Percentiles rank a stretch among this genome's conserved stretches.
Evolutionary conservation across 2,888 invertebrate genomes (phyloP).

Genomic region (Beris chalybata): DNA sequence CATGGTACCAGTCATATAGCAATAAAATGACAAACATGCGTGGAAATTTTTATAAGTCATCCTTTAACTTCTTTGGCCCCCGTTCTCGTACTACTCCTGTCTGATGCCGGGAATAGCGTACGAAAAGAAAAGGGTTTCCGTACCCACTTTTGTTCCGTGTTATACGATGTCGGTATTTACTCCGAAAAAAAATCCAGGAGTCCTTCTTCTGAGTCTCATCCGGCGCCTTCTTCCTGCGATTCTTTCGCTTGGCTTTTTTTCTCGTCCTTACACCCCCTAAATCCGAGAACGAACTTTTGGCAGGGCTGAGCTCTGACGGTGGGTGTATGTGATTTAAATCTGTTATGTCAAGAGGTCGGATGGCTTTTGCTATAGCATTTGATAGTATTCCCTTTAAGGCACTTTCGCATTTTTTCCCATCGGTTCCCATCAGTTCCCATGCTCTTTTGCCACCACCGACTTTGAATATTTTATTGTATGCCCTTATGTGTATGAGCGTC

Average conservation of each 20-base stretch:
- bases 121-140: slow-evolving; percentile 7
- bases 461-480: slow-evolving; percentile 37
- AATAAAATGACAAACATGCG: slow-evolving; percentile 56
- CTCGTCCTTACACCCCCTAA: no score
- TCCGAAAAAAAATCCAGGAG: slow-evolving; percentile 8
- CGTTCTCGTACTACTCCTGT: background rate
- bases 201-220: slow-evolving; percentile 1
- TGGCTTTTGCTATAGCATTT: slow-evolving; percentile 25
- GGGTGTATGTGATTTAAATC: slow-evolving; percentile 28
- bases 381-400: slow-evolving; percentile 19
- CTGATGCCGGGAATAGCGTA: background rate
- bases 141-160: slow-evolving; percentile 10
- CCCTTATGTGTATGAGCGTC: slow-evolving; percentile 18
- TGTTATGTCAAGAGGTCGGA: slow-evolving; percentile 37
- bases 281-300: no score
- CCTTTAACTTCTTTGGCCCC: background rate
- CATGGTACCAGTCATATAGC: slow-evolving; percentile 49
- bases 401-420: background rate
- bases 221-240: slow-evolving; percentile 15
- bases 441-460: slow-evolving; percentile 10
- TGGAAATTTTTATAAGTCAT: slow-evolving; percentile 53
- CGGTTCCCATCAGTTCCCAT: background rate
- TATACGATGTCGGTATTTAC: slow-evolving; percentile 7
- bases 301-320: no score
- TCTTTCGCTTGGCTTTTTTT: background rate